Evolutionary conservation across 2,888 invertebrate genomes (phyloP).

Genomic region (Tinea trinotella): DNA sequence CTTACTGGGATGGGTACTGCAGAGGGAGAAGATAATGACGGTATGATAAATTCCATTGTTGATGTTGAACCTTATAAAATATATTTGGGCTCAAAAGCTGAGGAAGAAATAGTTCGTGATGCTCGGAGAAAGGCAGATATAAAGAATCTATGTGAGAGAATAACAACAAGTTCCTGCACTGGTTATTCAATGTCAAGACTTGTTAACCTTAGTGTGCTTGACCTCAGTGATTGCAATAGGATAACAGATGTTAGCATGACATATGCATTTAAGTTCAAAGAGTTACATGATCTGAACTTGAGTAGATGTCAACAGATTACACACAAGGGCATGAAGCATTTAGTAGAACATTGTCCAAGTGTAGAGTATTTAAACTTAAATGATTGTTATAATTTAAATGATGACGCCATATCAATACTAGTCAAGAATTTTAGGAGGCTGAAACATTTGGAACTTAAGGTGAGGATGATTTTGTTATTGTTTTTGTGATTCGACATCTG

Average conservation of each 20-base stretch:
- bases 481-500: too few relatives aligned
- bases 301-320: constrained; percentile 81
- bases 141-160: constrained; percentile 73
- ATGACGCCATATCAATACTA: constrained; percentile 65
- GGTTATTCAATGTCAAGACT: constrained; percentile 71
- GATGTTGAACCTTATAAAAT: constrained; percentile 50
- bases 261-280: constrained; percentile 77
- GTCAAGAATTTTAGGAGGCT: constrained; percentile 58
- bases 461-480: constrained; percentile 31
- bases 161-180: constrained; percentile 46
- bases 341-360: constrained; percentile 78
- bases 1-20: constrained; percentile 76
- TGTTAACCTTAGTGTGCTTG: constrained; percentile 70
- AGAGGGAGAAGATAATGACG: constrained; percentile 32
- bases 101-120: constrained; percentile 78
- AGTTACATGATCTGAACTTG: constrained; percentile 74
- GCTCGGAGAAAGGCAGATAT: constrained; percentile 76
- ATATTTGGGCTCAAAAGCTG: constrained; percentile 76
- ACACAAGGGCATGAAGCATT: constrained; percentile 73
- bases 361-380: constrained; percentile 78
- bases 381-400: constrained; percentile 79
- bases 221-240: constrained; percentile 78
- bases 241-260: constrained; percentile 81
- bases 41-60: constrained; percentile 43
- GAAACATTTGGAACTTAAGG: constrained; percentile 71